Percentiles rank a stretch among this genome's conserved stretches.
phyloP scores from a whole-genome alignment of 2,113 vertebrate genomes.

The Sprattus sprattus region DNA sequence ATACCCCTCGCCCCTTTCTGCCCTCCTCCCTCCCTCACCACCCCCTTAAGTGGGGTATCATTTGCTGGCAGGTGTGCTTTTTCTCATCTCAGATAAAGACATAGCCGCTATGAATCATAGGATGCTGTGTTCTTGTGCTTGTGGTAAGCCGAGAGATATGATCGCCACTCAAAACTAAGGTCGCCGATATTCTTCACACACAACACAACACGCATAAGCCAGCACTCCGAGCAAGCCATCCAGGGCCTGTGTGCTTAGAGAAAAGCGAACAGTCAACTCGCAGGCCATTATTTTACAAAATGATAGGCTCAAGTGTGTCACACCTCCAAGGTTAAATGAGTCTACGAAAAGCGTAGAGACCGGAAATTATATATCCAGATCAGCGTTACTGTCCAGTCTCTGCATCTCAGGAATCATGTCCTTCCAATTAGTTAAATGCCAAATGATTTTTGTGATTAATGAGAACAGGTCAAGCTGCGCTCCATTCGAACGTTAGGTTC shows the following conservation, averaged over 20 bases:
- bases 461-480: conserved; percentile 34
- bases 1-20: background rate
- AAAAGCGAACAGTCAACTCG: background rate
- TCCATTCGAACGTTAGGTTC: conserved; percentile 34
- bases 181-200: background rate
- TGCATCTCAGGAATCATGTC: background rate
- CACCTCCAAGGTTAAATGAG: background rate
- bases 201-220: background rate
- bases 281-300: too few relatives aligned
- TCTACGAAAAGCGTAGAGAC: background rate
- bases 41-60: background rate
- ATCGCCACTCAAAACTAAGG: conserved; percentile 1
- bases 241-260: background rate
- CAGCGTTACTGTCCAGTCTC: background rate
- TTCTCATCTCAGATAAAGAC: background rate
- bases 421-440: conserved; percentile 30
- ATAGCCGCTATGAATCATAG: background rate
- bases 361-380: background rate
- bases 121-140: background rate
- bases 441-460: conserved; percentile 43
- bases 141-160: conserved; percentile 9
- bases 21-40: background rate
- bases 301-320: too few relatives aligned
- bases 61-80: background rate
- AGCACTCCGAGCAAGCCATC: background rate